Conservation (phyloP, 2,888 invertebrate genomes). For the Melinaea menophilus region DNA sequence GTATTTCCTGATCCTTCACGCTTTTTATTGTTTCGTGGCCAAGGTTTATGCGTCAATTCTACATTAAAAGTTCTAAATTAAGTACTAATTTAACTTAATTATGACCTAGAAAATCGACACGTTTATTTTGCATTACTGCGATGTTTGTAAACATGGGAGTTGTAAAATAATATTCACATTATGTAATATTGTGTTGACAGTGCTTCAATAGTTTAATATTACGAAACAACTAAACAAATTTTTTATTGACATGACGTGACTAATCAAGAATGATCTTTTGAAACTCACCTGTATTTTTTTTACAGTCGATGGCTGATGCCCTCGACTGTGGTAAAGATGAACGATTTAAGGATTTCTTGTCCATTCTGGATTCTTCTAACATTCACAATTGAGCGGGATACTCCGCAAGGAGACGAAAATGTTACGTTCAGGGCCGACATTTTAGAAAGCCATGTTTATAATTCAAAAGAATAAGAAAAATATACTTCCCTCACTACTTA, state of each 20-base stretch:
- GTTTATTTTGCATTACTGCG: not conserved
- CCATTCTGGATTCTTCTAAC: conserved; percentile 82
- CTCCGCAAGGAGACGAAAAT: conserved; percentile 85
- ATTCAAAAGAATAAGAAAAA: conserved; percentile 77
- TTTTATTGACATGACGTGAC: conserved; percentile 12
- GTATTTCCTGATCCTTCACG: conserved; percentile 79
- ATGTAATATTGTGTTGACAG: not conserved
- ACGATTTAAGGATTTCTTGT: conserved; percentile 85
- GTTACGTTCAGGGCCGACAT: conserved; percentile 85
- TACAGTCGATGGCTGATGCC: conserved; percentile 84
- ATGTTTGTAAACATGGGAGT: not conserved
- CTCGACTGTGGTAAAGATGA: conserved; percentile 83
- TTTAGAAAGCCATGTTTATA: conserved; percentile 89
- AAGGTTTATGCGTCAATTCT: conserved; percentile 78
- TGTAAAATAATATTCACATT: not conserved
- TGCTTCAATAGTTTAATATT: not conserved
- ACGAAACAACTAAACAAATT: not conserved
- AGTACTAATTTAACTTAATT: not conserved
- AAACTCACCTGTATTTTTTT: conserved; percentile 83
- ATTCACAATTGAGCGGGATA: conserved; percentile 78
- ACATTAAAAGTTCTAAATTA: conserved; percentile 24
- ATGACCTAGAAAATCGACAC: too few species aligned
- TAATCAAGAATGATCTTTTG: conserved; percentile 43
- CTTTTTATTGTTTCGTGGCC: conserved; percentile 80
- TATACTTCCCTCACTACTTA: conserved; percentile 47